phyloP scores from a whole-genome alignment of 2,797 vertebrate genomes.

The Alectoris magna region DNA sequence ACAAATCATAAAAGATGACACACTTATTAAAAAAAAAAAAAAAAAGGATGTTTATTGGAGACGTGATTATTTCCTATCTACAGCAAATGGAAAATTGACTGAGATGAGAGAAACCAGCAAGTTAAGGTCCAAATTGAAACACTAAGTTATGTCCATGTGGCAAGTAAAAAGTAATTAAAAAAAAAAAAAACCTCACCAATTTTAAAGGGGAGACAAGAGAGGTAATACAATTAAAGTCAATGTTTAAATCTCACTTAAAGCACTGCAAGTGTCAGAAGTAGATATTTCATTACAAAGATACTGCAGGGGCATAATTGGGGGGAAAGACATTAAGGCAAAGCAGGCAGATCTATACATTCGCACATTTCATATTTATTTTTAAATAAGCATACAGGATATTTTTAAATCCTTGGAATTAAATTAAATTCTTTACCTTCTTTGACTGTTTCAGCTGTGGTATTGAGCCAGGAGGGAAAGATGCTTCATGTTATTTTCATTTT shows the following conservation, averaged over 20 bases:
- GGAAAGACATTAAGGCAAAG: neutral
- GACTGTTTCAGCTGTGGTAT: neutral
- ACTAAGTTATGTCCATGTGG: constrained; percentile 6
- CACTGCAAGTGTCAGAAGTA: constrained; percentile 42
- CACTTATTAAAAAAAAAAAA: neutral
- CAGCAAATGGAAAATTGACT: constrained; percentile 53
- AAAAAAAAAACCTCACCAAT: neutral
- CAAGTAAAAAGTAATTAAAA: constrained; percentile 56
- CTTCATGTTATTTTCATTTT: constrained; percentile 17
- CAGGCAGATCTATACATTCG: constrained; percentile 11
- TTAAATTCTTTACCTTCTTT: neutral
- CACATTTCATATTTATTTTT: constrained; percentile 20
- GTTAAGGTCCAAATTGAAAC: constrained; percentile 44
- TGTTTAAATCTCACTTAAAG: constrained; percentile 52
- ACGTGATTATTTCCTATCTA: constrained; percentile 60
- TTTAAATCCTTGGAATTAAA: constrained; percentile 5
- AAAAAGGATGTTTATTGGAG: constrained; percentile 51
- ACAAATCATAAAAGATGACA: constrained; percentile 52
- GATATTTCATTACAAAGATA: constrained; percentile 37
- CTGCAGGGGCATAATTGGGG: neutral
- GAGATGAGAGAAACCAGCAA: constrained; percentile 30
- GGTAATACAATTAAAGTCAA: constrained; percentile 37
- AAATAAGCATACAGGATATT: constrained; percentile 21
- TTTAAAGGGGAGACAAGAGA: neutral
- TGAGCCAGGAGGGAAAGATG: neutral